Percentiles rank a stretch among this genome's conserved stretches.
Evolutionary conservation across 2,888 invertebrate genomes (phyloP).

Genomic region (Polymixis flavicincta): DNA sequence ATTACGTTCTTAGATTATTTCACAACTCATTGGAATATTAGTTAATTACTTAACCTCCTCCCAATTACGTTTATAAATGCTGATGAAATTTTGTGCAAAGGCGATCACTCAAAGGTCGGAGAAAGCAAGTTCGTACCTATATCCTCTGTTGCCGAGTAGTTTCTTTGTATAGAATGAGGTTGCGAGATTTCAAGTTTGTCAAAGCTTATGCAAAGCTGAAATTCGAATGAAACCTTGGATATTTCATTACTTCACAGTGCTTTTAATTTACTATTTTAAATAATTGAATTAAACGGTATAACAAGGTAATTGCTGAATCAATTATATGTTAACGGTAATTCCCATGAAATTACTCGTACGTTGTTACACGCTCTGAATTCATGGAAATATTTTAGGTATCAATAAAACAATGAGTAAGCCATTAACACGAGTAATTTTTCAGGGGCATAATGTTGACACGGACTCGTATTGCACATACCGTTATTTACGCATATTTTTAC

Average conservation of each 20-base stretch:
- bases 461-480: conserved; percentile 57
- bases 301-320: conserved; percentile 21
- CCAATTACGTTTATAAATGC: conserved; percentile 8
- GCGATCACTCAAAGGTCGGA: conserved; percentile 16
- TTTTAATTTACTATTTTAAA: conserved; percentile 9
- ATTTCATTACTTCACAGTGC: conserved; percentile 19
- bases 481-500: conserved; percentile 67
- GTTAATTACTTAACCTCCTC: conserved; percentile 8
- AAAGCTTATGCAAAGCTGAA: conserved; percentile 47
- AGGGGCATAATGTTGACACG: conserved; percentile 67
- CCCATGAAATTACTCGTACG: conserved; percentile 29
- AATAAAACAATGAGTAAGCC: conserved; percentile 69
- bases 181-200: conserved; percentile 43
- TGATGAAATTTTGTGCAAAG: conserved; percentile 52
- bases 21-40: conserved; percentile 29
- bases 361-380: conserved; percentile 44
- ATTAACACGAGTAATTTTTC: conserved; percentile 61
- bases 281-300: conserved; percentile 4
- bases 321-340: conserved; percentile 27
- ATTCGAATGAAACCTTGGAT: conserved; percentile 22
- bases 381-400: conserved; percentile 49
- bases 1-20: conserved; percentile 3
- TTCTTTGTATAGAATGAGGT: conserved; percentile 44
- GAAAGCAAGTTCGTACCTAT: conserved; percentile 24
- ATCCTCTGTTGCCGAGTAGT: conserved; percentile 12